Evolutionary conservation across 2,888 invertebrate genomes (phyloP), one percentile per base, ranked within the genome.

Genomic region (Cremastinae sp.): DNA sequence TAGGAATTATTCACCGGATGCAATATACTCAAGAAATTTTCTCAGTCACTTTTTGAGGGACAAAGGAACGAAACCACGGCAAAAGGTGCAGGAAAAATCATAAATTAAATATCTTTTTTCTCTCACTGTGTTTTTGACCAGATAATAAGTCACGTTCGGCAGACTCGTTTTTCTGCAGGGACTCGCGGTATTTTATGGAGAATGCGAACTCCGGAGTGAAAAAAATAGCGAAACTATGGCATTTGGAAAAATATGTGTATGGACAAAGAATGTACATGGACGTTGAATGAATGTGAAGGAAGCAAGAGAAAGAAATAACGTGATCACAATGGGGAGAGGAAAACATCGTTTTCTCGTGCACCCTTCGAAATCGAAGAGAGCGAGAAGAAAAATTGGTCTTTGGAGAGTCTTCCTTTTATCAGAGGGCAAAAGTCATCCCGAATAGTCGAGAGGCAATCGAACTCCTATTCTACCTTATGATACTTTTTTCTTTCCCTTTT

Each of bases 371-470:
- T 47, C 10, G 55, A 72, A 64, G 58, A 47, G 51, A 35, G 18
- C 20, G 45, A 62, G 41, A 16, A 16, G 10, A 20, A 37, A 16
- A 43, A 62, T 51, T 35, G 56, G 49, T 65, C 20, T 55, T 45
- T 56, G 8, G 43, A 39, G 51, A 58, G 58, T 49, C 41, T 59
- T 58, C 37, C 47, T 58, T 72, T 72, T 59, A 49, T 43, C 35
- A 35, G n/a, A n/a, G 41, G 51, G 41, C 72, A 58, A 72, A 72
- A 65, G 72, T 72, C 64, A 65, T 72, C 58, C 51, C 51, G 51
- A 43, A 51, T 16, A 72, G 65, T 47, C 58, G 58, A 47, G 43
- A 65, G 58, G 72, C 49, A 65, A 72, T 72, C 49, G 64, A 71
- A 71, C 49, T 58, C 7, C 51, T 14, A 28, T 58, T 53, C 51